Conservation (phyloP, 1,140 invertebrate genomes). For the Pteromalus puparum region DNA sequence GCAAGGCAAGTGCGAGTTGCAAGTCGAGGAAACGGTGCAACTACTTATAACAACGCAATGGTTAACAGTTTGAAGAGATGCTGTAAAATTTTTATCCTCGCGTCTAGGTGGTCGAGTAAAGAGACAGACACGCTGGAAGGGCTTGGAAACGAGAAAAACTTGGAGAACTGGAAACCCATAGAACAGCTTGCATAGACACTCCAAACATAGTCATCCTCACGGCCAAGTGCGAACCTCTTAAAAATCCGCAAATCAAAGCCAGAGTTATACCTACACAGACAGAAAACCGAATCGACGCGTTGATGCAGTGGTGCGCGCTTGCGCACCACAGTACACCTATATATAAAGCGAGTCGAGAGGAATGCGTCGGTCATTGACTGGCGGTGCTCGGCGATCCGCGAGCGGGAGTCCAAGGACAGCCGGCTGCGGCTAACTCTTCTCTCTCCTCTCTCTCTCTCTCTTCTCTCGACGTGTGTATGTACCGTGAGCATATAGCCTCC, state of each 20-base stretch:
- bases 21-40: too few relatives aligned
- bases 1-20: neutral
- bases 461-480: conserved; percentile 21
- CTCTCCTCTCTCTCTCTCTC: neutral
- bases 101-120: too few relatives aligned
- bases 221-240: neutral
- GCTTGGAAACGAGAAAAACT: too few relatives aligned
- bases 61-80: too few relatives aligned
- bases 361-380: conserved; percentile 71
- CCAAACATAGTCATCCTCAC: neutral
- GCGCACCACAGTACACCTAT: conserved; percentile 24
- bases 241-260: neutral
- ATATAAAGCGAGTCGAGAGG: conserved; percentile 52
- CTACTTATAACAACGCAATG: too few relatives aligned
- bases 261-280: neutral
- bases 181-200: neutral
- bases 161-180: neutral
- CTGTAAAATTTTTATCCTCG: too few relatives aligned
- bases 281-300: neutral
- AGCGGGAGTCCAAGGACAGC: conserved; percentile 73
- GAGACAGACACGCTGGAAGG: too few relatives aligned
- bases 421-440: conserved; percentile 42
- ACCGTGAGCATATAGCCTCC: conserved; percentile 3
- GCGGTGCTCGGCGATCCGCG: conserved; percentile 70
- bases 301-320: conserved; percentile 6